phyloP scores from a whole-genome alignment of 2,797 vertebrate genomes.

The Toxotes lorentzi region DNA sequence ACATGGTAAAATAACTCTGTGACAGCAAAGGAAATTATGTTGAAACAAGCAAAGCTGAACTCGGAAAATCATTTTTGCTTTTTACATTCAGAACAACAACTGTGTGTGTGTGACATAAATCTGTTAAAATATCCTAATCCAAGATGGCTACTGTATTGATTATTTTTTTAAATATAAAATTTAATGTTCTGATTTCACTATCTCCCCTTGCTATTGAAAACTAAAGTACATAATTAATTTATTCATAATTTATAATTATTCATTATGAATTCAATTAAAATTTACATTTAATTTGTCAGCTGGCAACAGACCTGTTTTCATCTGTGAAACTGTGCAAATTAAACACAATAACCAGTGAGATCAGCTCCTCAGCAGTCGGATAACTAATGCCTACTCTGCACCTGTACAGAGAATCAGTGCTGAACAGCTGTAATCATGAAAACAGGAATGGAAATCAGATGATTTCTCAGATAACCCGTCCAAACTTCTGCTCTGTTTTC shows the following conservation, averaged over 20 bases:
- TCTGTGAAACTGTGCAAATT: not conserved
- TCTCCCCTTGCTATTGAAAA: too few species aligned
- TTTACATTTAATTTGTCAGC: not conserved
- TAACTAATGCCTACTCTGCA: not conserved
- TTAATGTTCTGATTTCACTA: too few species aligned
- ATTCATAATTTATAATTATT: too few species aligned
- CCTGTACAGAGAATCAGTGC: not conserved
- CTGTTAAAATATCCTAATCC: not conserved
- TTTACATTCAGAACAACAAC: not conserved
- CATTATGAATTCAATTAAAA: not conserved
- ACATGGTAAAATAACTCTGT: conserved; percentile 85
- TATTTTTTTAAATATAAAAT: too few species aligned
- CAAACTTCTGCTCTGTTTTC: too few species aligned
- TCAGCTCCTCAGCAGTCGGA: not conserved
- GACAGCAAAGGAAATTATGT: conserved; percentile 28
- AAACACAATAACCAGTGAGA: not conserved
- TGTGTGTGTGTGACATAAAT: not conserved
- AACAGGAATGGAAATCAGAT: not conserved
- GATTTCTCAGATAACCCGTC: not conserved
- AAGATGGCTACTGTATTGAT: not conserved
- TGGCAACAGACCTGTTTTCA: not conserved
- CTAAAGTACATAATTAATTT: too few species aligned
- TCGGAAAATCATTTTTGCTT: not conserved
- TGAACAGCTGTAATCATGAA: not conserved
- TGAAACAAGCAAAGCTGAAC: not conserved